Evolutionary conservation across 1,140 invertebrate genomes (phyloP), one percentile per base, ranked within the genome.

Genomic region (Coenobita brevimanus): DNA sequence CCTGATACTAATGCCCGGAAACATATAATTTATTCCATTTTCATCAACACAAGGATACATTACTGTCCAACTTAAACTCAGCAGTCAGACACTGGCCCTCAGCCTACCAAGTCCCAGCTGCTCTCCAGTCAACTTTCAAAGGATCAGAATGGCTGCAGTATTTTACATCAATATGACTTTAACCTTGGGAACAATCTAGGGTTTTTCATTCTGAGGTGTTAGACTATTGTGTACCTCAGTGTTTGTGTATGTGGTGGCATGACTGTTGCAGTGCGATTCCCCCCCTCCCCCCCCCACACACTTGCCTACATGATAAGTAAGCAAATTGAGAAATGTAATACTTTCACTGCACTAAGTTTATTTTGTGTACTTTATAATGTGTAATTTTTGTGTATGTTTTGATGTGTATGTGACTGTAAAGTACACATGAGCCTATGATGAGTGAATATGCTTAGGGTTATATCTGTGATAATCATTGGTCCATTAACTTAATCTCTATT

Each of bases 61-160:
- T 43, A 43, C 54, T 62, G 60, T 33, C 54, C 30, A 62, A 62
- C 24, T 27, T 38, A 38, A 33, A 41, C 43, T 41, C n/a, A 41
- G 43, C 36, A 78, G 73, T 24, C 38, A 30, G 38, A 24, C 24
- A 46, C 73, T n/a, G 69, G n/a, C 36, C 69, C 50, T 13, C 41
- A 21, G 27, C n/a, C 27, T 50, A n/a, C n/a, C n/a, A n/a, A 50
- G 17, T 27, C 54, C 79, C 30, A 62, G 54, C 54, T 38, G 33
- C 13, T 62, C 71, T 75, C 54, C 54, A 60, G n/a, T 60, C 71
- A 85, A 57, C 73, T 76, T 76, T 76, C 67, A 60, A 76, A 85
- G 82, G 82, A 76, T 75, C 71, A 76, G 75, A 71, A 85, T 78
- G 82, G 82, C 82, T 85, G 82, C 82, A 85, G 73, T 69, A 60